Evolutionary conservation across 2,888 invertebrate genomes (phyloP).

Genomic region (Eurytoma californica): DNA sequence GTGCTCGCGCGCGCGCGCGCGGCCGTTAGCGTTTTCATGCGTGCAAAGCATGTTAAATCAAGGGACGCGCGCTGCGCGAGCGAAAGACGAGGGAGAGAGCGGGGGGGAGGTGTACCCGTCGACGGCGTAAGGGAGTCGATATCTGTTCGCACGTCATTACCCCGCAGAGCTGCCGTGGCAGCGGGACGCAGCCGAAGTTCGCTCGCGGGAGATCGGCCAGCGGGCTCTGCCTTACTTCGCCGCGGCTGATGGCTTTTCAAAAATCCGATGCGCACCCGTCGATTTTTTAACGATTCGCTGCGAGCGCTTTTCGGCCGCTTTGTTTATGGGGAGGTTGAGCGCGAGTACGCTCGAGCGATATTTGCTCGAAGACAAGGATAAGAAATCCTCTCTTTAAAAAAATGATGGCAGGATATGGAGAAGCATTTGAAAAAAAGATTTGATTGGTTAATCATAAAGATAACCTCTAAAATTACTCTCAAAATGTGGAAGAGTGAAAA

Average conservation of each 20-base stretch:
- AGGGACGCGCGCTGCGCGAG: constrained; percentile 53
- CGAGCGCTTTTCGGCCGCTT: too few species aligned
- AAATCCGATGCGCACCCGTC: background rate
- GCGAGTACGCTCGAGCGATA: too few species aligned
- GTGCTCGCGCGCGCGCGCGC: constrained; percentile 53
- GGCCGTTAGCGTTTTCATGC: constrained; percentile 67
- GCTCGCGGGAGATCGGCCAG: background rate
- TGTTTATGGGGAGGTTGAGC: too few species aligned
- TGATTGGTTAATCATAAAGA: too few species aligned
- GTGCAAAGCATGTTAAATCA: constrained; percentile 61
- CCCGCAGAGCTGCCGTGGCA: constrained; percentile 60
- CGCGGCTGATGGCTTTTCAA: background rate
- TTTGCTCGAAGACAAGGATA: too few species aligned
- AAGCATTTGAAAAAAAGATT: too few species aligned
- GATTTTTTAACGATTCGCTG: too few species aligned
- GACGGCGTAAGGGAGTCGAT: constrained; percentile 70
- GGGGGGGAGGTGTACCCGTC: constrained; percentile 22
- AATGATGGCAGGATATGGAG: too few species aligned
- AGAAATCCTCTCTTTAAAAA: too few species aligned
- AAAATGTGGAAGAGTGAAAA: too few species aligned
- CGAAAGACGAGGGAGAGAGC: constrained; percentile 39
- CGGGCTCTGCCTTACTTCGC: constrained; percentile 1
- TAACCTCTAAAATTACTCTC: too few species aligned
- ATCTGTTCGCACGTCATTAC: constrained; percentile 76
- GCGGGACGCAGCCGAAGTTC: background rate